A percentile compares a stretch with the other conserved stretches of the same genome.
Conservation (phyloP, 1,140 invertebrate genomes). For the Zelostemma sp. region DNA sequence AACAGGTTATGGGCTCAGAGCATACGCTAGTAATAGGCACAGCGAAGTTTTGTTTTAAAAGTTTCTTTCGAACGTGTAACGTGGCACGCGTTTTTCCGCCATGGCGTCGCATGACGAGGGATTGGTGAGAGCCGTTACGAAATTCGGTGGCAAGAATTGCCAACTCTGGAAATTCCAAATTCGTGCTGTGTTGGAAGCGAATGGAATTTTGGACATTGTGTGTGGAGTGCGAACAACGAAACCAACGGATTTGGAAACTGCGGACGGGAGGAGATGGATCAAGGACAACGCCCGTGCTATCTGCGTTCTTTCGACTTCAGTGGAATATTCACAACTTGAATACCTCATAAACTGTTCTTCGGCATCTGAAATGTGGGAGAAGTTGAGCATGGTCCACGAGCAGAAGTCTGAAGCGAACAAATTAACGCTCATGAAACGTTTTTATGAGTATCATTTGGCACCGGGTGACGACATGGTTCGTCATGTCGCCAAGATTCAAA, state of each 20-base stretch:
- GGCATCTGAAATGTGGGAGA: slow-evolving; percentile 31
- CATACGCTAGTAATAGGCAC: background rate
- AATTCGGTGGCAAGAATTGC: slow-evolving; percentile 25
- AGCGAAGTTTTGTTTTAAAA: background rate
- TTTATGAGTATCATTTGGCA: slow-evolving; percentile 26
- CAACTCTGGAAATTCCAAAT: slow-evolving; percentile 27
- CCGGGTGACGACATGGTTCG: slow-evolving; percentile 24
- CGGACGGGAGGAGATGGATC: slow-evolving; percentile 15
- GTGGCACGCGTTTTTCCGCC: too few species aligned
- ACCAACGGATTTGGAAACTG: background rate
- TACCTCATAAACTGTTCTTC: slow-evolving; percentile 17
- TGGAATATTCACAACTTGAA: slow-evolving; percentile 18
- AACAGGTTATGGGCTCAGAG: slow-evolving; percentile 27
- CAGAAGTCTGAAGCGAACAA: slow-evolving; percentile 40
- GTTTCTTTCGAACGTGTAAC: too few species aligned
- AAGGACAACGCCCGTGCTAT: slow-evolving; percentile 25
- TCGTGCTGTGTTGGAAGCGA: slow-evolving; percentile 8
- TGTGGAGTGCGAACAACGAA: background rate
- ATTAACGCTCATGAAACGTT: slow-evolving; percentile 22
- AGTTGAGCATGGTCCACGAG: slow-evolving; percentile 12
- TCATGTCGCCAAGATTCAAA: slow-evolving; percentile 33
- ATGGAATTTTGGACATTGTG: slow-evolving; percentile 13
- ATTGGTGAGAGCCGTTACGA: background rate
- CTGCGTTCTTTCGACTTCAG: slow-evolving; percentile 17
- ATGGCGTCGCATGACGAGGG: too few species aligned